Percentiles rank a stretch among this genome's conserved stretches.
phyloP scores from a whole-genome alignment of 1,140 invertebrate genomes.

The Drosophila ironensis region DNA sequence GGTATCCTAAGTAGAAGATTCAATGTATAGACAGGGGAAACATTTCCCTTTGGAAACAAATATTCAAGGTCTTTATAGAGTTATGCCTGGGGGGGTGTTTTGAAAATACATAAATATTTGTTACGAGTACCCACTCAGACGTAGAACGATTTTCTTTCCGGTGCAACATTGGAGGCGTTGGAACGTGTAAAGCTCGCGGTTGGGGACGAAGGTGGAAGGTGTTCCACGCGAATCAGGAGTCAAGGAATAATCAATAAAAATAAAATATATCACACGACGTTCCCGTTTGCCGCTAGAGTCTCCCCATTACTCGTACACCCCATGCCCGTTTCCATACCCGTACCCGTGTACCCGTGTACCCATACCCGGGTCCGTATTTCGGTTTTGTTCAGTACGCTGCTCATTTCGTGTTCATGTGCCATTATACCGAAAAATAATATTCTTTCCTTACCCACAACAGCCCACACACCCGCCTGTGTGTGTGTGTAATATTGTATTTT shows the following conservation, averaged over 20 bases:
- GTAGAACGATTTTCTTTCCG: not conserved
- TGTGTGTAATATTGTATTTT: constrained; percentile 22
- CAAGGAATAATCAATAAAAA: constrained; percentile 77
- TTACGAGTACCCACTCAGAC: no score
- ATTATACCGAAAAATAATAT: constrained; percentile 79
- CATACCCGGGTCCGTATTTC: not conserved
- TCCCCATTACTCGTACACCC: constrained; percentile 2
- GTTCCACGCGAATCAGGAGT: constrained; percentile 26
- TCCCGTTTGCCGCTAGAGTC: constrained; percentile 14
- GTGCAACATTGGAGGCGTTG: constrained; percentile 39
- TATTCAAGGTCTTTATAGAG: no score
- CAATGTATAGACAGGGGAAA: no score
- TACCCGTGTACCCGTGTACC: no score
- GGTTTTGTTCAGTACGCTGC: constrained; percentile 23
- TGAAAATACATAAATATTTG: not conserved
- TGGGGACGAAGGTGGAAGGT: no score
- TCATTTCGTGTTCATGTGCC: constrained; percentile 79
- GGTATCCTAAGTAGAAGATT: no score
- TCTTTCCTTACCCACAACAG: constrained; percentile 23
- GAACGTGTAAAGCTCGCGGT: constrained; percentile 2
- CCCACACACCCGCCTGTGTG: not conserved
- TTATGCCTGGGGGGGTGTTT: no score
- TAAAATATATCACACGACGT: constrained; percentile 77
- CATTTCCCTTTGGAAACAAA: no score
- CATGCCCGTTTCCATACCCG: constrained; percentile 9